Conservation (phyloP, 2,113 vertebrate species). For the Petroica traversi region DNA sequence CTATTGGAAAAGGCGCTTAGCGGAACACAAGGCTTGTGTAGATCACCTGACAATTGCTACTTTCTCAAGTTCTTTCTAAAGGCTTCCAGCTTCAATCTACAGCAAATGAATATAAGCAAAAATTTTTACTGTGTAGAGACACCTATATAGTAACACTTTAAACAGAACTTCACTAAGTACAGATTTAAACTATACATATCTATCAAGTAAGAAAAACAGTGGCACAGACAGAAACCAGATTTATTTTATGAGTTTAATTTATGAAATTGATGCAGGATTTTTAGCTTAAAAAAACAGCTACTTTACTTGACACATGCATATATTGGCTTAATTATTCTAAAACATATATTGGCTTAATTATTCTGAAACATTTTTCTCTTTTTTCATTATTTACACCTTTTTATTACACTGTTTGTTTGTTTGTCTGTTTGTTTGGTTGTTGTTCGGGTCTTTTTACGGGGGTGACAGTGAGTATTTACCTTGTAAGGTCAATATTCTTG, state of each 20-base stretch:
- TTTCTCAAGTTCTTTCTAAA: not conserved
- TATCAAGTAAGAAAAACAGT: not conserved
- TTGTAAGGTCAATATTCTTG: rapidly evolving
- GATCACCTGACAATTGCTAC: not conserved
- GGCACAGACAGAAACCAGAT: not conserved
- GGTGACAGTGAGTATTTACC: not conserved
- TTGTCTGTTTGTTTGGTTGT: not conserved
- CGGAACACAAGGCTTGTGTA: not conserved
- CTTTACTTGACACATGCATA: not conserved
- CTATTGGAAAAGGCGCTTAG: not conserved
- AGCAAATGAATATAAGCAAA: not conserved
- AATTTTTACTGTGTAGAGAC: not conserved
- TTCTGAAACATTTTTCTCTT: not conserved
- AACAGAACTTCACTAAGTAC: not conserved
- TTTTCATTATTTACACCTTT: not conserved
- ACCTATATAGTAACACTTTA: not conserved
- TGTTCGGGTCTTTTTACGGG: not conserved
- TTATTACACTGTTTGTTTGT: too few species aligned
- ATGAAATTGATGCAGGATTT: not conserved
- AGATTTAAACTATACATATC: not conserved
- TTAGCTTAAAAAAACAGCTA: not conserved
- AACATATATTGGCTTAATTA: not conserved
- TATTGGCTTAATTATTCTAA: not conserved
- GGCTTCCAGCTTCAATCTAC: not conserved
- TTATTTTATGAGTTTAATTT: not conserved